Base-by-base conservation (phyloP, 2,113 vertebrate genomes). In the Antigone vipio region DNA sequence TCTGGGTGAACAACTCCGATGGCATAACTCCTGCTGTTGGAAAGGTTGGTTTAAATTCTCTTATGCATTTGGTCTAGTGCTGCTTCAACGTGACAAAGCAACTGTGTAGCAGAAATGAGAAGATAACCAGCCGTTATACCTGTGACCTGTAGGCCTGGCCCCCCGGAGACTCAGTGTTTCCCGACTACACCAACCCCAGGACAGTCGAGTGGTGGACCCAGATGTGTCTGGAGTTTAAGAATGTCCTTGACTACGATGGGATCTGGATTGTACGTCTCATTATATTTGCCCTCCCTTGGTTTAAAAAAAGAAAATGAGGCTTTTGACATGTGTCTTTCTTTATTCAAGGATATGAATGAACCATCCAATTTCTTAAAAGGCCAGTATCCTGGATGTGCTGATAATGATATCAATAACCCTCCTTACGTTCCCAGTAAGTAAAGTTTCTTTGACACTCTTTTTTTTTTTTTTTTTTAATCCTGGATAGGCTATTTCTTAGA, bases 271-370 rank as follows among this genome's bases (percentile, higher is more conserved):
- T 99, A 98, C 95, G 98, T 98, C 40, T 75, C 52, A 64, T 50
- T 85, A 53, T 78, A 85, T 66, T 50, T 91, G 4, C 22, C 38
- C 53, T 42, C 13, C 62, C 58, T 72, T 82, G 56, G 82, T 85
- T 20, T 4, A 15, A 53, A 59, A 71, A 86, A 24, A 38, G 16
- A 88, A 81, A 85, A 66, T 5, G 1, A 87, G 59, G 20, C 5
- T 89, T 95, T 87, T 90, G 20, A 88, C 11, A 2, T 15, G 11
- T 67, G 9, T 79, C 27, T 88, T 67, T 91, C 67, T 95, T 91
- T 89, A 68, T 97, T 97, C 71, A 96, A 99, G 98, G 98, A 99
- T 96, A 99, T 99, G 98, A 99, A 99, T 2, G 98, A 99, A 94
- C 98, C 98, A 26, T 89, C 98, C 56, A 99, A 96, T 97, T 99